These are phyloP conservation scores for Acrobasis suavella DNA, from an alignment of 2,888 invertebrate species.

Conservation along the genomic window DNA sequence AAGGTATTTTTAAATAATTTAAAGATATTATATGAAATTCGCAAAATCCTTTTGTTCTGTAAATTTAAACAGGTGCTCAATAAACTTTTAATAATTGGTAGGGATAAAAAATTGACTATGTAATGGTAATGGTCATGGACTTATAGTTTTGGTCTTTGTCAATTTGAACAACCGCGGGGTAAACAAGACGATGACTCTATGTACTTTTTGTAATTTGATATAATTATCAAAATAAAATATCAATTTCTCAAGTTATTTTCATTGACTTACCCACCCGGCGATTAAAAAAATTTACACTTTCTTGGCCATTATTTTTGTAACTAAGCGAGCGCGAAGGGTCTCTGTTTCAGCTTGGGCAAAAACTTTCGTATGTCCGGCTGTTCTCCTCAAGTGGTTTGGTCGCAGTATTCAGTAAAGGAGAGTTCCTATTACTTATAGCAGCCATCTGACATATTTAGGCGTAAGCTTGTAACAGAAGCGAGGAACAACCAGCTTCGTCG, in stretches of 20 bases:
- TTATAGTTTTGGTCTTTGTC: not conserved
- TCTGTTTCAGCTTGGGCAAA: too few species aligned
- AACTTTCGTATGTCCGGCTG: too few species aligned
- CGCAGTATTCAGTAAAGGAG: too few species aligned
- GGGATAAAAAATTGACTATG: not conserved
- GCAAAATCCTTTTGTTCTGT: constrained; percentile 1
- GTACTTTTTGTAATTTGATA: constrained; percentile 22
- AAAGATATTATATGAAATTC: constrained; percentile 14
- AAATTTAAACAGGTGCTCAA: constrained; percentile 13
- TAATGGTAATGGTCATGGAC: not conserved
- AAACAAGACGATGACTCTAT: not conserved
- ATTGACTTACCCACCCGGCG: not conserved
- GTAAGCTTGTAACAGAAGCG: too few species aligned
- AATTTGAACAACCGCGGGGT: not conserved
- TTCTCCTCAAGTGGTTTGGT: too few species aligned
- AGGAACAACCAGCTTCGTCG: too few species aligned
- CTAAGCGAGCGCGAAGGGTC: too few species aligned
- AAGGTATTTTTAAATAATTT: constrained; percentile 11
- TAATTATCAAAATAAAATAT: not conserved
- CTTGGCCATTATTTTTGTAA: too few species aligned
- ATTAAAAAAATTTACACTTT: too few species aligned
- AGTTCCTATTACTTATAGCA: too few species aligned
- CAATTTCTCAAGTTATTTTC: not conserved
- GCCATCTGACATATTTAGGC: too few species aligned
- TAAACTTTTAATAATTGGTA: constrained; percentile 5